These are phyloP conservation scores for Pseudococcus longispinus DNA, from an alignment of 2,888 invertebrate genomes.

Conservation along the genomic window DNA sequence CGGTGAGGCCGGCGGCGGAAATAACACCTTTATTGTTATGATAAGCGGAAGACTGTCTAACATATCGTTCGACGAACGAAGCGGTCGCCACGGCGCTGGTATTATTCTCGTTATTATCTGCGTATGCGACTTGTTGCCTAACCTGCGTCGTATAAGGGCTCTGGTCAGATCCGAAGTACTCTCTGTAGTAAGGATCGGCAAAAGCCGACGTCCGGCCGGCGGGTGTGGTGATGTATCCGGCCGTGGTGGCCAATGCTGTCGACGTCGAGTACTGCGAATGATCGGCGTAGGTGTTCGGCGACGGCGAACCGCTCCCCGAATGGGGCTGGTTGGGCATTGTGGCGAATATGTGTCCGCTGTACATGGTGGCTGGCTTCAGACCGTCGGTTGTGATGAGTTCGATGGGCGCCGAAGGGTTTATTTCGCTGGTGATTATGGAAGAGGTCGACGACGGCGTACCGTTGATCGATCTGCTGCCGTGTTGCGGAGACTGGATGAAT, in stretches of 20 bases:
- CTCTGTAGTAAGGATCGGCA: conserved; percentile 81
- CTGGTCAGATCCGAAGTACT: conserved; percentile 72
- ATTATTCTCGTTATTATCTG: conserved; percentile 64
- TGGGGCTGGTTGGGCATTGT: conserved; percentile 64
- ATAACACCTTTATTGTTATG: conserved; percentile 77
- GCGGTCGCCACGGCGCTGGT: conserved; percentile 69
- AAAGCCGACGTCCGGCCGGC: conserved; percentile 68
- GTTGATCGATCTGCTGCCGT: conserved; percentile 73
- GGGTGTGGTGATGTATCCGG: conserved; percentile 63
- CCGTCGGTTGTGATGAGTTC: conserved; percentile 65
- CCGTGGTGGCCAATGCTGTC: conserved; percentile 61
- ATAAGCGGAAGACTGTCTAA: conserved; percentile 72
- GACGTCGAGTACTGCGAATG: conserved; percentile 63
- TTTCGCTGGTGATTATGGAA: conserved; percentile 66
- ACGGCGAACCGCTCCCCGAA: conserved; percentile 68
- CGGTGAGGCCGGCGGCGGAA: conserved; percentile 78
- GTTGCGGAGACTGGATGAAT: conserved; percentile 68
- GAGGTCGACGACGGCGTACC: conserved; percentile 74
- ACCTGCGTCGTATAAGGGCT: conserved; percentile 60
- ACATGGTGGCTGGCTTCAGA: conserved; percentile 69
- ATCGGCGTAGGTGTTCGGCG: conserved; percentile 69
- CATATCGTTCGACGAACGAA: conserved; percentile 74
- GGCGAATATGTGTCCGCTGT: conserved; percentile 75
- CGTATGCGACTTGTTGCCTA: conserved; percentile 62
- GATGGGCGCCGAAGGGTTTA: conserved; percentile 69